These are phyloP conservation scores for Drosophila emarginata DNA, from an alignment of 2,888 invertebrate species.

Conservation along the genomic window DNA sequence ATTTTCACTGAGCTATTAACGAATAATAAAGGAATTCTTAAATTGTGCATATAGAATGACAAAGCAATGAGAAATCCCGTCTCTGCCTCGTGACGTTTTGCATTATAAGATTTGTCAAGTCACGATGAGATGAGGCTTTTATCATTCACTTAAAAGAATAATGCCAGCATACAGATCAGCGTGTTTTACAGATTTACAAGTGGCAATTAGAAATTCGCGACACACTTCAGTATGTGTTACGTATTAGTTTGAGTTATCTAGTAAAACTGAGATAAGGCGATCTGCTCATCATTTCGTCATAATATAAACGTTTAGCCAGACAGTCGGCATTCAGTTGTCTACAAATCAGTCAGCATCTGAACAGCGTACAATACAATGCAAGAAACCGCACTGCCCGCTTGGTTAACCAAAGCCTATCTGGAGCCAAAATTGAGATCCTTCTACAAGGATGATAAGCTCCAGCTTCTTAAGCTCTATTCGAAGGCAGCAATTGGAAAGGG, in stretches of 20 bases:
- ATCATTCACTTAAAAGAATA: not conserved
- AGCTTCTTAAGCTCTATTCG: slow-evolving; percentile 41
- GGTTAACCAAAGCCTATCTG: slow-evolving; percentile 62
- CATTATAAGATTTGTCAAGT: not conserved
- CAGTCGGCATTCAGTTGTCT: not conserved
- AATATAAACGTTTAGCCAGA: slow-evolving; percentile 32
- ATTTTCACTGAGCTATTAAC: not conserved
- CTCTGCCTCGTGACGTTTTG: not conserved
- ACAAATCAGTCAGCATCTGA: not conserved
- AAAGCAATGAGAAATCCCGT: not conserved
- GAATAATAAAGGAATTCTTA: not conserved
- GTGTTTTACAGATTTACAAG: not conserved
- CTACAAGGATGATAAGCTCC: slow-evolving; percentile 39
- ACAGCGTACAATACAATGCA: slow-evolving; percentile 31
- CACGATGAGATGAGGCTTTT: not conserved
- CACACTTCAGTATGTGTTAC: not conserved
- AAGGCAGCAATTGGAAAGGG: slow-evolving; percentile 58
- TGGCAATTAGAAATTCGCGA: slow-evolving; percentile 3
- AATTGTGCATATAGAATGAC: not conserved
- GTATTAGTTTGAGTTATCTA: slow-evolving; percentile 20
- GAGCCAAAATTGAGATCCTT: slow-evolving; percentile 39
- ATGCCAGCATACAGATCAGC: not conserved
- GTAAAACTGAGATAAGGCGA: slow-evolving; percentile 21
- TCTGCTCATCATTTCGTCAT: not conserved
- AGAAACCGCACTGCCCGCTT: slow-evolving; percentile 37